phyloP scores from a whole-genome alignment of 2,888 invertebrate species.

The Zygaena filipendulae region DNA sequence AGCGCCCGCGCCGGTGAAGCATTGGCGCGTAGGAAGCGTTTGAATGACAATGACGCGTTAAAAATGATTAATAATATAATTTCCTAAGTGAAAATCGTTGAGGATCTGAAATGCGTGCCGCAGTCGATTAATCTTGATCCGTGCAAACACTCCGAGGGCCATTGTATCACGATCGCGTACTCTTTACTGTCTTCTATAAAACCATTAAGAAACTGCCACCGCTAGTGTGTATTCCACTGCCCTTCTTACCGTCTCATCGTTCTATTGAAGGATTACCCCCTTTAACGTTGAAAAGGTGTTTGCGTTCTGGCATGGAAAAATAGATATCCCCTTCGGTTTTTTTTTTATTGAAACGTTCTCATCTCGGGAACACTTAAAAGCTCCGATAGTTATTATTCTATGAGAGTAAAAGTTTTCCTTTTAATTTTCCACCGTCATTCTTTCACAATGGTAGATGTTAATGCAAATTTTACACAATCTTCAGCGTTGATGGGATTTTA shows the following conservation, averaged over 20 bases:
- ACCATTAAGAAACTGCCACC: conserved; percentile 64
- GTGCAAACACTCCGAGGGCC: conserved; percentile 39
- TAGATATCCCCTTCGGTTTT: conserved; percentile 60
- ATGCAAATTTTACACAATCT: conserved; percentile 52
- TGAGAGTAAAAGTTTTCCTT: conserved; percentile 53
- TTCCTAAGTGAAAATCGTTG: too few species aligned
- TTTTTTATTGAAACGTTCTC: conserved; percentile 30
- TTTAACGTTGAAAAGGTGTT: conserved; percentile 57
- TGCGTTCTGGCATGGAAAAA: conserved; percentile 57
- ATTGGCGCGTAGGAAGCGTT: conserved; percentile 49
- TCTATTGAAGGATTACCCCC: conserved; percentile 43
- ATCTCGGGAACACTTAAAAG: conserved; percentile 52
- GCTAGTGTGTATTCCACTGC: conserved; percentile 55
- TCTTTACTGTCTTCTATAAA: conserved; percentile 63
- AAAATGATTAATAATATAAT: conserved; percentile 66
- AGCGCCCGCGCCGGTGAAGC: conserved; percentile 50
- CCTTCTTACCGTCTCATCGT: conserved; percentile 44
- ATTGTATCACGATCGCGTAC: conserved; percentile 56
- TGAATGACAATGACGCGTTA: conserved; percentile 60
- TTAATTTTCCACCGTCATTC: conserved; percentile 65
- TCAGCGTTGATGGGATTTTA: conserved; percentile 41
- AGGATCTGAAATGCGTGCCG: conserved; percentile 41
- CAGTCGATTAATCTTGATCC: conserved; percentile 64
- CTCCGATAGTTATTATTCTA: conserved; percentile 62
- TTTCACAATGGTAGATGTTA: conserved; percentile 47